Evolutionary conservation across 2,113 vertebrate species (phyloP).

Genomic region (Centropus unirufus): DNA sequence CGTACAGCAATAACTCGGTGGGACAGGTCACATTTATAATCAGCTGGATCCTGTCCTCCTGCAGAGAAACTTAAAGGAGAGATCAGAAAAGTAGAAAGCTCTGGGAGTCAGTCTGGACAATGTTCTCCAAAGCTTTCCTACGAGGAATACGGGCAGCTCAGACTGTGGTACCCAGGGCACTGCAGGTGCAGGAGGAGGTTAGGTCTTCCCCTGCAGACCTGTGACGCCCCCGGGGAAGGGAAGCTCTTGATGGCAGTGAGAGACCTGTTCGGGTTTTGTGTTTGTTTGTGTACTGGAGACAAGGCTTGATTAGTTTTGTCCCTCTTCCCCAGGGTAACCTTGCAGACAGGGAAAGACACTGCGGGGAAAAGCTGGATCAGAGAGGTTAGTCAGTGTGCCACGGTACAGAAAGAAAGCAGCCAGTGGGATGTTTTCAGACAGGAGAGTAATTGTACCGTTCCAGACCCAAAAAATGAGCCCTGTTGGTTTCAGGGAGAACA

Average conservation of each 20-base stretch:
- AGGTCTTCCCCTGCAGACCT: not conserved
- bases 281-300: not conserved
- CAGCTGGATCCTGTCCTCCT: not conserved
- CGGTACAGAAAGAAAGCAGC: not conserved
- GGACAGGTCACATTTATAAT: slow-evolving; percentile 38
- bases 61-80: not conserved
- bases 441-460: not conserved
- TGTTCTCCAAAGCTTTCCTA: not conserved
- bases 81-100: not conserved
- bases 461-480: not conserved
- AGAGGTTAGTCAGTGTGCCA: not conserved
- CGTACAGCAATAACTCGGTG: not conserved
- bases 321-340: not conserved
- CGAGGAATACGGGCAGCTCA: not conserved
- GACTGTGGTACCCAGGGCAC: not conserved
- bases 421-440: not conserved
- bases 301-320: not conserved
- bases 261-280: not conserved
- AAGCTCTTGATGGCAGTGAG: not conserved
- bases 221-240: not conserved
- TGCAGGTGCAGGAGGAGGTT: not conserved
- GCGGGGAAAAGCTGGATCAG: not conserved
- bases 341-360: not conserved
- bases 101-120: not conserved
- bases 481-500: not conserved